Percentiles rank a stretch among this genome's conserved stretches.
Evolutionary conservation across 1,140 invertebrate genomes (phyloP).

Genomic region (Bemisia tabaci): DNA sequence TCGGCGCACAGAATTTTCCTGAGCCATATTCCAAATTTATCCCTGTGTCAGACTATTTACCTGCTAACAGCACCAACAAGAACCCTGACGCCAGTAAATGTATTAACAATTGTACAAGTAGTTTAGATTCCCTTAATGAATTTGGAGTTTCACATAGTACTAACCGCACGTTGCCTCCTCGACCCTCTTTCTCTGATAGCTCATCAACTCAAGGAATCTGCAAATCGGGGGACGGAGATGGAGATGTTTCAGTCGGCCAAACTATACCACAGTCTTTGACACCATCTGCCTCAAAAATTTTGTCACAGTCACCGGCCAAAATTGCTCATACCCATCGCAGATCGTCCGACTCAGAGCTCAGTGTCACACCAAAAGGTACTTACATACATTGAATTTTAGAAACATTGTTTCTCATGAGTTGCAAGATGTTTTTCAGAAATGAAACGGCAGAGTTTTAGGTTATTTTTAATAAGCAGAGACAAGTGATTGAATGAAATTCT

Average conservation of each 20-base stretch:
- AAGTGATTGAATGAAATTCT: too few relatives aligned
- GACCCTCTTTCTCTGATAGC: neutral
- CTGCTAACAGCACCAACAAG: neutral
- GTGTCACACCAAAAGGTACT: constrained; percentile 81
- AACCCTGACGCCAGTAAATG: neutral
- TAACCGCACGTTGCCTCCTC: neutral
- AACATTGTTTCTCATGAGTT: too few relatives aligned
- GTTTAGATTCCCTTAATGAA: neutral
- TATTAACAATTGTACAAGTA: neutral
- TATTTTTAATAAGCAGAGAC: too few relatives aligned
- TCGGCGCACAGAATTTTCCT: neutral
- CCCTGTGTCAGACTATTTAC: neutral
- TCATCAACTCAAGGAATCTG: neutral
- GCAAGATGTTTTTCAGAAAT: too few relatives aligned
- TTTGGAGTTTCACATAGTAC: neutral
- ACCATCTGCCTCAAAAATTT: neutral
- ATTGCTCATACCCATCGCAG: constrained; percentile 35
- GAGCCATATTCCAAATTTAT: neutral
- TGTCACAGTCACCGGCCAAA: constrained; percentile 10
- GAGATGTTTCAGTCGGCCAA: neutral
- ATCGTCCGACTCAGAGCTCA: constrained; percentile 86
- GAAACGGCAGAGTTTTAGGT: too few relatives aligned
- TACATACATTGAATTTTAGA: too few relatives aligned
- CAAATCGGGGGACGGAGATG: neutral
- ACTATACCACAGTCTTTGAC: neutral